Percentiles rank a stretch among this genome's conserved stretches.
These are phyloP conservation scores for Poecilia velifera DNA, from an alignment of 2,797 vertebrate genomes.

Conservation along the genomic window DNA sequence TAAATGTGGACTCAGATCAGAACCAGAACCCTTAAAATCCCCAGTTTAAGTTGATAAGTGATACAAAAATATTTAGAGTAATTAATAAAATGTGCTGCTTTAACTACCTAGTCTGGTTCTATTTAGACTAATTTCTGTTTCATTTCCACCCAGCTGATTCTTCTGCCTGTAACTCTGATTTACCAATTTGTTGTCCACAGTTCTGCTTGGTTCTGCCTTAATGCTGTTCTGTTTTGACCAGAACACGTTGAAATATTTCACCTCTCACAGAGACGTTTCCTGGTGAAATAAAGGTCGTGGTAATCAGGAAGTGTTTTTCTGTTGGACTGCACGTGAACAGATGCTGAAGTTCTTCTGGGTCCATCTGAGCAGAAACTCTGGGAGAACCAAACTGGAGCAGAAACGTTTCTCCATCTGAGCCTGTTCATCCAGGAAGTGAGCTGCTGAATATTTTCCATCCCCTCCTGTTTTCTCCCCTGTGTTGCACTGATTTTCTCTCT, in stretches of 20 bases:
- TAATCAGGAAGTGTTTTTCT: neutral
- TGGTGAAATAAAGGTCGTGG: neutral
- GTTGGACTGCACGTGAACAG: neutral
- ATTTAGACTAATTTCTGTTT: neutral
- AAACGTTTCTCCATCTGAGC: slow-evolving; percentile 84
- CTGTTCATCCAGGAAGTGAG: slow-evolving; percentile 85
- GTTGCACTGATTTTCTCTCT: slow-evolving; percentile 14
- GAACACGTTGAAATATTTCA: neutral
- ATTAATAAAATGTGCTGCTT: neutral
- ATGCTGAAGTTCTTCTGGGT: neutral
- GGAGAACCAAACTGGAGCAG: slow-evolving; percentile 3
- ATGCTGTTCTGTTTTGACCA: neutral
- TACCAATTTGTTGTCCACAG: neutral
- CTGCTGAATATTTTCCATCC: slow-evolving; percentile 71
- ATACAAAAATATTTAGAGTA: neutral
- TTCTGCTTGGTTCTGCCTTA: neutral
- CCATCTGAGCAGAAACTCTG: neutral
- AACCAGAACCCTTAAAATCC: neutral
- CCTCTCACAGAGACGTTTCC: neutral
- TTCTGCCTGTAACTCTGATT: neutral
- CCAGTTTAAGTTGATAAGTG: neutral
- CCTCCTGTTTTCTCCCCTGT: slow-evolving; percentile 13
- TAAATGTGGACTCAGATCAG: neutral
- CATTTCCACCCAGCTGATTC: neutral
- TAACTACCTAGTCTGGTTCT: neutral